Evolutionary conservation across 2,888 invertebrate genomes (phyloP).

Genomic region (Archaeoteleia sp.): DNA sequence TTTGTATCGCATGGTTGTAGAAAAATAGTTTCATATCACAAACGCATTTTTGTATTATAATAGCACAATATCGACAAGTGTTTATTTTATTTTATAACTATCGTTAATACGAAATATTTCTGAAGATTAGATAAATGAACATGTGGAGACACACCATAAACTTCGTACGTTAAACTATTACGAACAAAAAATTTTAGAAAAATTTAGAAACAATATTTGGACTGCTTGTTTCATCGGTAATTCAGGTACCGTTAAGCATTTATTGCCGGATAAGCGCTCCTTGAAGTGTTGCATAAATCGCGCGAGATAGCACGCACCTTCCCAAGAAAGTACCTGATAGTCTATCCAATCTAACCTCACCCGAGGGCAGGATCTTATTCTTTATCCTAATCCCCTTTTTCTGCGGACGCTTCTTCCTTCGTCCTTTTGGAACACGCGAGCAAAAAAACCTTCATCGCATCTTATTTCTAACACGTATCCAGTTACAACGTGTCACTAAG

Average conservation of each 20-base stretch:
- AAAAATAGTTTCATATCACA: too few relatives aligned
- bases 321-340: slow-evolving; percentile 28
- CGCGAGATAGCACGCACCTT: slow-evolving; percentile 32
- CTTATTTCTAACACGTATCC: slow-evolving; percentile 34
- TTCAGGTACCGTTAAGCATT: slow-evolving; percentile 57
- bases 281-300: slow-evolving; percentile 53
- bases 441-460: slow-evolving; percentile 29
- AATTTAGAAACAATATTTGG: slow-evolving; percentile 30
- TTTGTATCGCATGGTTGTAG: too few relatives aligned
- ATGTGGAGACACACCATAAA: too few relatives aligned
- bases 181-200: slow-evolving; percentile 27
- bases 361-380: slow-evolving; percentile 43
- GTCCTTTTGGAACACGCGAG: slow-evolving; percentile 34
- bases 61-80: too few relatives aligned
- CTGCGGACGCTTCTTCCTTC: slow-evolving; percentile 15
- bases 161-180: slow-evolving; percentile 35
- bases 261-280: slow-evolving; percentile 50
- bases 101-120: too few relatives aligned
- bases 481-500: slow-evolving; percentile 24
- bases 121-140: too few relatives aligned
- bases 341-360: slow-evolving; percentile 54
- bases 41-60: too few relatives aligned
- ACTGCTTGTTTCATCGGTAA: slow-evolving; percentile 54
- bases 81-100: too few relatives aligned
- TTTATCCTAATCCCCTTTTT: slow-evolving; percentile 38